Evolutionary conservation across 2,888 invertebrate genomes (phyloP).

Genomic region (Drosophila melanosoma): DNA sequence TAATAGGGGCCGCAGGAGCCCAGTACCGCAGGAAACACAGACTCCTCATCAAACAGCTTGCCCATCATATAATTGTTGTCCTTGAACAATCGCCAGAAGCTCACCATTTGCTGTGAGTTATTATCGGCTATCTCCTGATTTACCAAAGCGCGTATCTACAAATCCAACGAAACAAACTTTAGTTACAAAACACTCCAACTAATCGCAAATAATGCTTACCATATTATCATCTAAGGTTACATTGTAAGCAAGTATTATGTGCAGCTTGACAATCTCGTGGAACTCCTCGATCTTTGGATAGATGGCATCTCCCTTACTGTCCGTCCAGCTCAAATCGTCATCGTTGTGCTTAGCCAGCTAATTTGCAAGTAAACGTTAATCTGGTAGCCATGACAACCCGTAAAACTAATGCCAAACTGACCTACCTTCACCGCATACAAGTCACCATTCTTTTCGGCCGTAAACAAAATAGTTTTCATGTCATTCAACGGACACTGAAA

Average conservation of each 20-base stretch:
- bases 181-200: background rate
- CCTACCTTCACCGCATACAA: constrained; percentile 83
- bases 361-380: constrained; percentile 5
- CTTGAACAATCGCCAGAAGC: constrained; percentile 83
- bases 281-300: constrained; percentile 83
- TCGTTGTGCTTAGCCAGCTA: constrained; percentile 79
- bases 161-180: background rate
- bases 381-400: constrained; percentile 35
- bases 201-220: constrained; percentile 61
- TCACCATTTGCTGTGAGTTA: constrained; percentile 83
- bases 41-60: constrained; percentile 84
- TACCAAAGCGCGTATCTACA: constrained; percentile 81
- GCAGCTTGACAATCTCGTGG: constrained; percentile 83
- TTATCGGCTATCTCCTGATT: constrained; percentile 83
- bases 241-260: constrained; percentile 83
- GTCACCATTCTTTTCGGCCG: constrained; percentile 83
- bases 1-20: constrained; percentile 84
- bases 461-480: constrained; percentile 83
- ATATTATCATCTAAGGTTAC: constrained; percentile 83
- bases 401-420: constrained; percentile 30
- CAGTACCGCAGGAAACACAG: constrained; percentile 82
- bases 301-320: constrained; percentile 74
- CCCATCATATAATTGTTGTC: constrained; percentile 85
- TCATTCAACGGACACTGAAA: constrained; percentile 83
- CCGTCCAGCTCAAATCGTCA: constrained; percentile 82